Percentiles rank a stretch among this genome's conserved stretches.
Evolutionary conservation across 2,888 invertebrate species (phyloP).

Genomic region (Erebia ligea): DNA sequence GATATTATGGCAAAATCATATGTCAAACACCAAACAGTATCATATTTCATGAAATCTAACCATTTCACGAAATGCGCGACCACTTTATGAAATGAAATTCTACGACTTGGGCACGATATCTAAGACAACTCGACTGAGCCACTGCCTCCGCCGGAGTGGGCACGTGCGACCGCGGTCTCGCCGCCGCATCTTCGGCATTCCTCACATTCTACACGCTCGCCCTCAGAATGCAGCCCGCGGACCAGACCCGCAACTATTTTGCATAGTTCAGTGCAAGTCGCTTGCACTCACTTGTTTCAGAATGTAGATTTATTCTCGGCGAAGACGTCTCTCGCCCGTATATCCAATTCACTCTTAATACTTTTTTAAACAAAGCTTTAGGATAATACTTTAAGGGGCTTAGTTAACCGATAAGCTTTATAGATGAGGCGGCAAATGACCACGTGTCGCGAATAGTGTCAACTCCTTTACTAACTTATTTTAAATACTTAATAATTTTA

Average conservation of each 20-base stretch:
- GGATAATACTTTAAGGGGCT: background rate
- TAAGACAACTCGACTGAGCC: background rate
- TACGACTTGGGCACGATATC: too few relatives aligned
- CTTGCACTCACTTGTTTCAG: constrained; percentile 51
- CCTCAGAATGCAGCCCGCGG: constrained; percentile 74
- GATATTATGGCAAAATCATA: too few relatives aligned
- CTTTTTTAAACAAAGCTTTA: background rate
- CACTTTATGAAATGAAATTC: too few relatives aligned
- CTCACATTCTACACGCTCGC: constrained; percentile 71
- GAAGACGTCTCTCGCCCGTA: constrained; percentile 15
- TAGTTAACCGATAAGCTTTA: background rate
- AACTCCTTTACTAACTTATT: constrained; percentile 74
- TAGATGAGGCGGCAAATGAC: constrained; percentile 64
- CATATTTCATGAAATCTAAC: too few relatives aligned
- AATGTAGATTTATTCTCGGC: constrained; percentile 37
- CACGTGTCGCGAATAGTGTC: constrained; percentile 69
- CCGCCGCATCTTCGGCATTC: constrained; percentile 69
- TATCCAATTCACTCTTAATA: background rate
- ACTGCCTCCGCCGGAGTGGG: constrained; percentile 43
- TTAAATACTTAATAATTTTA: constrained; percentile 59
- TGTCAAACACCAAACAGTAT: too few relatives aligned
- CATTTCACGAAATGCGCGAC: too few relatives aligned
- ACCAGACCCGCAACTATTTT: constrained; percentile 71
- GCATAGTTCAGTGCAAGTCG: constrained; percentile 61
- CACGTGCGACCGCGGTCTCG: constrained; percentile 56